A percentile compares a stretch with the other conserved stretches of the same genome.
Conservation (phyloP, 2,888 invertebrate species). For the Belgica antarctica region DNA sequence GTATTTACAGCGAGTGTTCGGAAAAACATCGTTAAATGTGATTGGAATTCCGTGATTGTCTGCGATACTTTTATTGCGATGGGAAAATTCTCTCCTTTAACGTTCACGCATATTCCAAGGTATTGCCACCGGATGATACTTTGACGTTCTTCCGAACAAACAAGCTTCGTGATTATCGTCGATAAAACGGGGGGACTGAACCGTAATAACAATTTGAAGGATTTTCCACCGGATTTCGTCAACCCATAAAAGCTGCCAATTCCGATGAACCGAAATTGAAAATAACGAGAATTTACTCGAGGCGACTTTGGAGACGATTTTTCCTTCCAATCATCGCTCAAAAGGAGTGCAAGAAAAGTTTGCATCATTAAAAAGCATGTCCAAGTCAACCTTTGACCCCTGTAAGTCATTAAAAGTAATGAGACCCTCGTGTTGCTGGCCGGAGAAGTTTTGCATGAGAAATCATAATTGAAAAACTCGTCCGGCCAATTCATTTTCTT, state of each 20-base stretch:
- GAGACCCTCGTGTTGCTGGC: background rate
- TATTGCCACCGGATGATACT: slow-evolving; percentile 3
- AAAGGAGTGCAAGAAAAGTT: slow-evolving; percentile 1
- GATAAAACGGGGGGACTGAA: background rate
- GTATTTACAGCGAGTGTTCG: slow-evolving; percentile 29
- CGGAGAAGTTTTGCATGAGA: slow-evolving; percentile 9
- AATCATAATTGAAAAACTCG: slow-evolving; percentile 25
- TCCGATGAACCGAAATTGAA: background rate
- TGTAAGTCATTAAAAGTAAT: slow-evolving; percentile 31
- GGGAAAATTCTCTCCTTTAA: background rate
- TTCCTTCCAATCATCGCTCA: slow-evolving; percentile 1
- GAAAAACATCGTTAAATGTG: slow-evolving; percentile 36
- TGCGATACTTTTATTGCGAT: slow-evolving; percentile 2
- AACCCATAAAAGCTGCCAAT: background rate
- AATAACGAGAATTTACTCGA: background rate
- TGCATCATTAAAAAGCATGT: slow-evolving; percentile 23
- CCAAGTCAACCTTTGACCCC: slow-evolving; percentile 23
- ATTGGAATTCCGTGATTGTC: slow-evolving; percentile 19
- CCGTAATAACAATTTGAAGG: background rate
- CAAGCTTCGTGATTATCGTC: too few relatives aligned
- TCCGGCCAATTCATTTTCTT: slow-evolving; percentile 34
- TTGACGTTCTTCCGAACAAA: slow-evolving; percentile 6
- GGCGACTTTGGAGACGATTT: background rate
- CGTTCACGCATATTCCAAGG: slow-evolving; percentile 6
- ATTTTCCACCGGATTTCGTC: slow-evolving; percentile 17